phyloP scores from a whole-genome alignment of 2,888 invertebrate genomes.

The Tillus elongatus region DNA sequence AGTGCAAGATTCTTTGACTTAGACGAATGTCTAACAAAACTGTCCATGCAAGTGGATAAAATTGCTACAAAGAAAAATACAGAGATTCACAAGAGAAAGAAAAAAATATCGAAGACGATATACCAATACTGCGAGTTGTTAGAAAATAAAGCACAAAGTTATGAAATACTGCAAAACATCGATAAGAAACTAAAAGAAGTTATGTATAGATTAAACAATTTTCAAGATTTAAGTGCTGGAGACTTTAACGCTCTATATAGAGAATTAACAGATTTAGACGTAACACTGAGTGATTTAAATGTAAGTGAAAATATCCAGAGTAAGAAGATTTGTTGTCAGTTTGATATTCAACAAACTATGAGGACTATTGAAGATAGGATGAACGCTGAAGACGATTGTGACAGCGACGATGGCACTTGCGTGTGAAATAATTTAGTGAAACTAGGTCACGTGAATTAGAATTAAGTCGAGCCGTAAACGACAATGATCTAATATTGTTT shows the following conservation, averaged over 20 bases:
- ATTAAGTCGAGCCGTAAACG: too few species aligned
- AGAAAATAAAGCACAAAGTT: background rate
- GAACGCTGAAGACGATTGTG: too few species aligned
- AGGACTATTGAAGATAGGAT: background rate
- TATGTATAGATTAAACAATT: background rate
- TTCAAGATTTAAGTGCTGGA: too few species aligned
- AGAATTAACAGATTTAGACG: constrained; percentile 1
- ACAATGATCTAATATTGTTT: too few species aligned
- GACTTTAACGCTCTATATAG: too few species aligned
- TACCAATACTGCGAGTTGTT: background rate
- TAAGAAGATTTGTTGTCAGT: background rate
- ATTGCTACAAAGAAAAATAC: background rate
- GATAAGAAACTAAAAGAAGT: background rate
- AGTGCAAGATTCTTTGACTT: background rate
- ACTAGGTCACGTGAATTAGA: too few species aligned
- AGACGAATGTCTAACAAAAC: background rate
- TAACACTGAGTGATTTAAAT: background rate
- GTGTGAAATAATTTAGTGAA: too few species aligned
- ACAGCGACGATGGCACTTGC: too few species aligned
- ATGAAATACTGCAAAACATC: background rate
- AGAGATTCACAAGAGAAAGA: background rate
- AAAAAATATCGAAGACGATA: background rate
- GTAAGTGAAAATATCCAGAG: background rate
- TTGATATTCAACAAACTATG: background rate
- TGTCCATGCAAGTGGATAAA: background rate